Evolutionary conservation across 2,113 vertebrate genomes (phyloP), one percentile per base, ranked within the genome.

Genomic region (Scomber colias): DNA sequence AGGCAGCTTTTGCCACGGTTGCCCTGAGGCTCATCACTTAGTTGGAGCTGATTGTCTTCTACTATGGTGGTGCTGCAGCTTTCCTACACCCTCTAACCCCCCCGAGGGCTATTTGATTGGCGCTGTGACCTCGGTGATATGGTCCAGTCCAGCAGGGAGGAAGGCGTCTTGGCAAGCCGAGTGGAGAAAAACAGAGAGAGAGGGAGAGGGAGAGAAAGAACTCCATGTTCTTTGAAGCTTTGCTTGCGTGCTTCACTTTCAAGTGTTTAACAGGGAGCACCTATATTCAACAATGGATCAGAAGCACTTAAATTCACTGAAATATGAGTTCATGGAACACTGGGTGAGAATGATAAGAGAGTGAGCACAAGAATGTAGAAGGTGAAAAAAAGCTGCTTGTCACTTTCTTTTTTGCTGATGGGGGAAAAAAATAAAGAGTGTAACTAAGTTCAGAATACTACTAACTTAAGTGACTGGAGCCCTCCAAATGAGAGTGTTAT

Each of bases 121-220:
- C 53, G 81, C 21, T 57, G 61, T 81, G 80, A 88, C 89, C 77
- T 75, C 70, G 59, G 62, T 31, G 65, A 72, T 75, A 65, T 16
- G 51, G 81, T 79, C 56, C 0, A 21, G 61, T 77, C 61, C 62
- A 59, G 66, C 70, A 45, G 59, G 60, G 48, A 68, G n/a, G 71
- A n/a, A 54, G 56, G 3, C n/a, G 24, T 24, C 24, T 35, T 74
- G 46, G 61, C 55, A 77, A 61, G 67, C 55, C 0, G 30, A 14
- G 24, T 6, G 24, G 10, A 48, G 67, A 40, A 40, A 57, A 44
- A n/a, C 3, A 35, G 51, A 50, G 48, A 17, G 4, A 2, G n/a
- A 21, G 60, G 40, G 14, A 2, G 24, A 27, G 61, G 48, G 51
- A 67, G 61, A n/a, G 75, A 69, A 75, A 78, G 77, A 75, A 84